A percentile compares a stretch with the other conserved stretches of the same genome.
These are phyloP conservation scores for Dendrolimus houi DNA, from an alignment of 2,888 invertebrate genomes.

Conservation along the genomic window DNA sequence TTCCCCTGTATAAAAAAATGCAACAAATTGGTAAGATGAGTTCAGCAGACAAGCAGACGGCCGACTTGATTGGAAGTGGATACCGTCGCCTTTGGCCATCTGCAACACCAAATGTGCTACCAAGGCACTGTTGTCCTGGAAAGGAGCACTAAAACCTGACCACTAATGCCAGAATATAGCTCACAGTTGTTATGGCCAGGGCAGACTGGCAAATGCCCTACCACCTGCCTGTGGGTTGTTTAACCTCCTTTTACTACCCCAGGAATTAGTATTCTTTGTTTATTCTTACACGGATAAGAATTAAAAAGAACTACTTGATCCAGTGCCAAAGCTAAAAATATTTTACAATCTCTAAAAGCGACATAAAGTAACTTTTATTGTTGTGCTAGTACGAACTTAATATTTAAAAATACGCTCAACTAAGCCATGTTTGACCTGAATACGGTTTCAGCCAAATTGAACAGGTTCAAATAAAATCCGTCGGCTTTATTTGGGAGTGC, in stretches of 20 bases:
- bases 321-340: too few relatives aligned
- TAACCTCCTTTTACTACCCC: not conserved
- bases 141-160: not conserved
- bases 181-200: not conserved
- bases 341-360: too few relatives aligned
- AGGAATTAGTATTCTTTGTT: not conserved
- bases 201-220: too few relatives aligned
- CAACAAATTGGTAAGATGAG: too few relatives aligned
- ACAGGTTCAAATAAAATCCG: slow-evolving; percentile 2
- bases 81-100: not conserved
- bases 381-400: not conserved
- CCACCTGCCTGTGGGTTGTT: too few relatives aligned
- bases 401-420: not conserved
- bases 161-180: not conserved
- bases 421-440: not conserved
- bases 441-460: slow-evolving; percentile 2
- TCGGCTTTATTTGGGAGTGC: not conserved
- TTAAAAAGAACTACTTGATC: too few relatives aligned
- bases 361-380: too few relatives aligned
- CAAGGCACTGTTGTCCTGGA: not conserved
- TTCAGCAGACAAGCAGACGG: too few relatives aligned
- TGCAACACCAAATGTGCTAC: not conserved
- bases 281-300: too few relatives aligned
- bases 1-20: too few relatives aligned
- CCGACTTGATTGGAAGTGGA: not conserved